Percentiles rank a stretch among this genome's conserved stretches.
Conservation (phyloP, 2,888 invertebrate genomes). For the Amphimallon solstitiale region DNA sequence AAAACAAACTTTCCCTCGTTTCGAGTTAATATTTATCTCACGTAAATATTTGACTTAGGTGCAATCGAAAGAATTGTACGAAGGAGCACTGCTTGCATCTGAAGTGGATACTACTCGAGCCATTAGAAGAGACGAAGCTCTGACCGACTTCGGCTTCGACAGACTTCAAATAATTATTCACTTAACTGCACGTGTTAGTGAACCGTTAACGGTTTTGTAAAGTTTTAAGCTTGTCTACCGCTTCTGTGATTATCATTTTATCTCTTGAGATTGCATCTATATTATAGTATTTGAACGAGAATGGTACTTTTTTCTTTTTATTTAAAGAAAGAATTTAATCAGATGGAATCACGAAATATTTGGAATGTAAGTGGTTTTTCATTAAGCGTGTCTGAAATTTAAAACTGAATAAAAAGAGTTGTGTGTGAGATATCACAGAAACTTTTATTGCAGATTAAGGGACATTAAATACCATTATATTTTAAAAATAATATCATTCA, state of each 20-base stretch:
- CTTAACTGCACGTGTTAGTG: slow-evolving; percentile 33
- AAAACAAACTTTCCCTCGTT: slow-evolving; percentile 12
- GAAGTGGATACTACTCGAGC: slow-evolving; percentile 2
- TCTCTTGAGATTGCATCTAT: background rate
- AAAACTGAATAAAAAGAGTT: no score
- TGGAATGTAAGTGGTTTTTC: no score
- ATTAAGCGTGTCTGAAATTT: no score
- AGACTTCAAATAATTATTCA: slow-evolving; percentile 27
- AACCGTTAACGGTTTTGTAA: slow-evolving; percentile 31
- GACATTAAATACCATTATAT: no score
- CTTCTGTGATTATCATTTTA: slow-evolving; percentile 8
- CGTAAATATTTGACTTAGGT: slow-evolving; percentile 13
- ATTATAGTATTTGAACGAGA: no score
- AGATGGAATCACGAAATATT: no score
- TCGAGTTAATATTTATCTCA: slow-evolving; percentile 1
- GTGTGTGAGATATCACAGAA: no score
- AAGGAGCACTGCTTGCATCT: background rate
- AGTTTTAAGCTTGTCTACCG: slow-evolving; percentile 12
- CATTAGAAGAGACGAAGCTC: background rate
- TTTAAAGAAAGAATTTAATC: no score
- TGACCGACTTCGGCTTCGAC: slow-evolving; percentile 1
- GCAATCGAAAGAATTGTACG: slow-evolving; percentile 21
- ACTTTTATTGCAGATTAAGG: no score
- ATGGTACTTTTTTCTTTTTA: no score
- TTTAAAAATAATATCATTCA: no score